Evolutionary conservation across 2,797 vertebrate species (phyloP).

Genomic region (Epinephelus awoara): DNA sequence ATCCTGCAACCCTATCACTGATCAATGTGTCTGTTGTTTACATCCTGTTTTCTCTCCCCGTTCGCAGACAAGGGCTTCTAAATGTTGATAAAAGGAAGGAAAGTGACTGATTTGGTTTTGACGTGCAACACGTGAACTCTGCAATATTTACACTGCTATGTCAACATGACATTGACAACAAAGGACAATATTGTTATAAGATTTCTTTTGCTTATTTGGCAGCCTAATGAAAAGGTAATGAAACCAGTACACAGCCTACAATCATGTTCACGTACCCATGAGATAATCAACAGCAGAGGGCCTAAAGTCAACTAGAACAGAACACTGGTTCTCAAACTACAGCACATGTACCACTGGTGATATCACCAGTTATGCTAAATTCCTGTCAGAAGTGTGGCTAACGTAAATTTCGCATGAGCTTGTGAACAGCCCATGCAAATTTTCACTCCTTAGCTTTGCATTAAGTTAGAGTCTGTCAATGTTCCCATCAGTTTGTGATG

Average conservation of each 20-base stretch:
- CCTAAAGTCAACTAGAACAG: neutral
- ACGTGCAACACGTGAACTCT: too few relatives aligned
- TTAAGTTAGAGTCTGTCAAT: too few relatives aligned
- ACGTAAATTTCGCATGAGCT: too few relatives aligned
- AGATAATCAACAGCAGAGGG: neutral
- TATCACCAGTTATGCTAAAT: too few relatives aligned
- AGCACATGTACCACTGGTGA: too few relatives aligned
- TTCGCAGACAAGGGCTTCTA: neutral
- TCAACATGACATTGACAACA: neutral
- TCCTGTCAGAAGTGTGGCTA: too few relatives aligned
- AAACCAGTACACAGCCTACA: neutral
- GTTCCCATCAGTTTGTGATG: too few relatives aligned
- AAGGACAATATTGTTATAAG: neutral
- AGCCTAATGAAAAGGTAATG: constrained; percentile 18
- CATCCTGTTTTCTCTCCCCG: neutral
- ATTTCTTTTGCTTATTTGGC: neutral
- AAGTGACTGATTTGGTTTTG: neutral
- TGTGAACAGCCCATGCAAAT: too few relatives aligned
- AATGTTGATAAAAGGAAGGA: neutral
- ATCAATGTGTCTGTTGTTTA: neutral
- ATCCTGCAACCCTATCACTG: neutral
- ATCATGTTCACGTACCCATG: neutral
- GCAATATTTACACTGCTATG: neutral
- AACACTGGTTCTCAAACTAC: too few relatives aligned
- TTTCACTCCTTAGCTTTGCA: too few relatives aligned